Percentiles rank a stretch among this genome's conserved stretches.
These are phyloP conservation scores for Plectrocnemia conspersa DNA, from an alignment of 1,140 invertebrate genomes.

Conservation along the genomic window DNA sequence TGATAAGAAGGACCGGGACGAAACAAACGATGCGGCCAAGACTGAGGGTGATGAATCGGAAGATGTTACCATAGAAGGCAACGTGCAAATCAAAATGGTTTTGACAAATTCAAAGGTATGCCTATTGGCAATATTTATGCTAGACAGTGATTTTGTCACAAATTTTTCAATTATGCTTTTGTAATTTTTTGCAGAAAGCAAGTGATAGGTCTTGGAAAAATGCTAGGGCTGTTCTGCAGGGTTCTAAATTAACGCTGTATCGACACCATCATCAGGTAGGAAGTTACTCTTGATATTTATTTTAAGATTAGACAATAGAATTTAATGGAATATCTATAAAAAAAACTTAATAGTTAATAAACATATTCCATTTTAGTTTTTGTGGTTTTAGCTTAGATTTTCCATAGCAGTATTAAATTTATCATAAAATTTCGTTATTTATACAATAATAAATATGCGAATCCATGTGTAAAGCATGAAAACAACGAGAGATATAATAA, in stretches of 20 bases:
- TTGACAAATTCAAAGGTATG: conserved; percentile 74
- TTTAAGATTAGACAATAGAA: too few relatives aligned
- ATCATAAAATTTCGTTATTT: too few relatives aligned
- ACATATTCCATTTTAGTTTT: too few relatives aligned
- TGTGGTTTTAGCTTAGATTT: too few relatives aligned
- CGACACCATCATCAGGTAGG: conserved; percentile 50
- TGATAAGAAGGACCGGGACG: conserved; percentile 52
- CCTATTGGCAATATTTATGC: conserved; percentile 1
- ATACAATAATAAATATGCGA: too few relatives aligned
- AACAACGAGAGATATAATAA: too few relatives aligned
- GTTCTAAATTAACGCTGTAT: conserved; percentile 49
- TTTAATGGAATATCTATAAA: too few relatives aligned
- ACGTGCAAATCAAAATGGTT: conserved; percentile 74
- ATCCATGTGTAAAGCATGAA: too few relatives aligned
- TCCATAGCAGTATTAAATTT: too few relatives aligned
- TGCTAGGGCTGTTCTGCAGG: conserved; percentile 49
- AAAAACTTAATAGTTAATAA: too few relatives aligned
- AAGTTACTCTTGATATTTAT: conserved; percentile 18
- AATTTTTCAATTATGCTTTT: conserved; percentile 18
- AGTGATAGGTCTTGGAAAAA: conserved; percentile 53
- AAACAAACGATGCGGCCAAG: conserved; percentile 44
- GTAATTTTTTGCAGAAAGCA: conserved; percentile 41
- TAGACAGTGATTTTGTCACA: conserved; percentile 2
- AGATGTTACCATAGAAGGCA: conserved; percentile 54
- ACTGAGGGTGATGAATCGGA: conserved; percentile 48